Evolutionary conservation across 2,113 vertebrate species (phyloP).

Genomic region (Cepphus grylle): DNA sequence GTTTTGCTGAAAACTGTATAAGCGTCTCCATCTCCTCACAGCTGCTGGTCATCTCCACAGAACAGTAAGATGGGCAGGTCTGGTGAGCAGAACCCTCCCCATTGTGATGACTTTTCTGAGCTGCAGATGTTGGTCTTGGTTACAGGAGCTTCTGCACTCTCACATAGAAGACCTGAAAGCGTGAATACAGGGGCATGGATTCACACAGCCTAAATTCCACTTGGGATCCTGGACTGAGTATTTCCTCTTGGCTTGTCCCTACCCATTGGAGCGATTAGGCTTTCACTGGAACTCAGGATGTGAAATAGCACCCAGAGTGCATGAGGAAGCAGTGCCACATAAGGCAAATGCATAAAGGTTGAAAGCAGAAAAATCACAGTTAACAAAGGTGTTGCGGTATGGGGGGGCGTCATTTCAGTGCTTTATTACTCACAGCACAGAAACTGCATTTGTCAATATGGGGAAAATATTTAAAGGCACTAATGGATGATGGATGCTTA

Average conservation of each 20-base stretch:
- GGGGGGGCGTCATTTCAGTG: not conserved
- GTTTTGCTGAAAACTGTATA: not conserved
- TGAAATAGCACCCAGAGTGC: not conserved
- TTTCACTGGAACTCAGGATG: not conserved
- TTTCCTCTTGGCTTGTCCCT: not conserved
- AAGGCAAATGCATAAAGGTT: not conserved
- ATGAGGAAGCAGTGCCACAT: not conserved
- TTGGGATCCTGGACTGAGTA: not conserved
- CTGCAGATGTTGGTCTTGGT: not conserved
- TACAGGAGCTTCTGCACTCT: not conserved
- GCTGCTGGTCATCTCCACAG: not conserved
- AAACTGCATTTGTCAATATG: not conserved
- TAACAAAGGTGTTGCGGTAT: not conserved
- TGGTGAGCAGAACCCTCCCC: not conserved
- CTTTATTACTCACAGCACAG: not conserved
- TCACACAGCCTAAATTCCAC: not conserved
- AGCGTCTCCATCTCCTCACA: not conserved
- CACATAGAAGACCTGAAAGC: not conserved
- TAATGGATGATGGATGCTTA: conserved; percentile 40
- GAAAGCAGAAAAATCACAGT: not conserved
- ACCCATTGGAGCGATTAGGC: not conserved
- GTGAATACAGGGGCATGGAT: not conserved
- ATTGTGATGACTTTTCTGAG: not conserved
- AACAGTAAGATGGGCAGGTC: not conserved
- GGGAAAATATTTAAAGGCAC: conserved; percentile 22